phyloP scores from a whole-genome alignment of 2,113 vertebrate species.

The Vulpes ferrilata region DNA sequence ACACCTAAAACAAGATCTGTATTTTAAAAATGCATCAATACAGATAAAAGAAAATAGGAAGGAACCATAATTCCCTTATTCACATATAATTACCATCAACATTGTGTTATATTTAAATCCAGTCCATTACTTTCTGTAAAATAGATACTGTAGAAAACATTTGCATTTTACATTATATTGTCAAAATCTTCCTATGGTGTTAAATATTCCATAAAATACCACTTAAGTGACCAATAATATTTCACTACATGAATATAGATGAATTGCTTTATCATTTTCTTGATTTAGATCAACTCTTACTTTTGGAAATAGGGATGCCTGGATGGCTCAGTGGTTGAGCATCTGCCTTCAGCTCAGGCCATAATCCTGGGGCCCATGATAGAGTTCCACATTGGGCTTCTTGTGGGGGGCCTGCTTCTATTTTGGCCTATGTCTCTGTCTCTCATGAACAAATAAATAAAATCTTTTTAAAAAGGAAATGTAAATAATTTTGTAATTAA shows the following conservation, averaged over 20 bases:
- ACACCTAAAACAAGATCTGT: neutral
- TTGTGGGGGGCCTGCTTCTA: no score
- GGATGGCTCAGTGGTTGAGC: no score
- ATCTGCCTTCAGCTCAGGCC: no score
- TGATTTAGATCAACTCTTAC: neutral
- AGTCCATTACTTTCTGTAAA: constrained; percentile 12
- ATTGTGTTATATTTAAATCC: constrained; percentile 11
- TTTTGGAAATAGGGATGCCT: neutral
- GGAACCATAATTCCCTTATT: neutral
- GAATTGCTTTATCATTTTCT: neutral
- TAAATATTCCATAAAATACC: neutral
- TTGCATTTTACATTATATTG: neutral
- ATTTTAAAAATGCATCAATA: neutral
- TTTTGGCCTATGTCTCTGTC: no score
- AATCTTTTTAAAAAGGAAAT: neutral
- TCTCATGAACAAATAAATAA: no score
- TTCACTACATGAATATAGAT: neutral
- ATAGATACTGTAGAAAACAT: neutral
- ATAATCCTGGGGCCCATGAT: no score
- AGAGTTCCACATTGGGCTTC: no score
- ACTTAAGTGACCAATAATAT: neutral
- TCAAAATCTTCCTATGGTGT: neutral
- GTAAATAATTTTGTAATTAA: neutral
- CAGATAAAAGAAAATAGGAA: neutral
- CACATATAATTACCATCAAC: neutral